Evolutionary conservation across 2,888 invertebrate species (phyloP), one percentile per base, ranked within the genome.

Genomic region (Tetragnatha montana): DNA sequence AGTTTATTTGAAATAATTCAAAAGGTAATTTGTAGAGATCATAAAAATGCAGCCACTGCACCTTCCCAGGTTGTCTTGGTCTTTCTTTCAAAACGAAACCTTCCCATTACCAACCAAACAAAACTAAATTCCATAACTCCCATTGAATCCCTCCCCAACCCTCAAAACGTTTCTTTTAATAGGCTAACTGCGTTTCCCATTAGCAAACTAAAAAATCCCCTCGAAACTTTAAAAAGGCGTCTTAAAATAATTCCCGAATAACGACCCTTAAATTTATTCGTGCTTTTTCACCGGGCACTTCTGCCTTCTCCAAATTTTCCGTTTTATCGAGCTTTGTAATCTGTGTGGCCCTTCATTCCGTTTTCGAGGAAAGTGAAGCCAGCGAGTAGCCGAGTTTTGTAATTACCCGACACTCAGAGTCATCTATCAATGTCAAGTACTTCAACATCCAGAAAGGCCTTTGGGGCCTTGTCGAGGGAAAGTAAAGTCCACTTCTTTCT

Each of bases 391-490:
- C 86, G 68, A 81, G 89, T 89, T 86, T 81, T 69, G 87, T 90
- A 90, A 90, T 90, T 86, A 90, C 89, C 82, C 82, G 82, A 87
- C 89, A 82, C 73, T 79, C 86, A 12, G 73, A 90, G 89, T 79
- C 86, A 90, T 90, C 87, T 82, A 90, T 90, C 89, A 87, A 78
- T 80, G 89, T 90, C 87, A 90, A 90, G 82, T 79, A 50, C 76
- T 87, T 81, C 87, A 79, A 78, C 82, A 87, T 90, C 78, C 76
- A 60, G 51, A 74, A 14, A n/a, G 80, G 82, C 49, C 69, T 81
- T 87, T 69, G 71, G 84, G 85, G 47, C 71, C 75, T 76, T 85
- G 89, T 89, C 89, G 71, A 81, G 75, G 19, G 85, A 89, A 89
- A 84, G 85, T 76, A 88, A 88, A 80, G 84, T 21, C 81, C 50